phyloP scores from a whole-genome alignment of 2,888 invertebrate genomes.

The Glaucopsyche alexis region DNA sequence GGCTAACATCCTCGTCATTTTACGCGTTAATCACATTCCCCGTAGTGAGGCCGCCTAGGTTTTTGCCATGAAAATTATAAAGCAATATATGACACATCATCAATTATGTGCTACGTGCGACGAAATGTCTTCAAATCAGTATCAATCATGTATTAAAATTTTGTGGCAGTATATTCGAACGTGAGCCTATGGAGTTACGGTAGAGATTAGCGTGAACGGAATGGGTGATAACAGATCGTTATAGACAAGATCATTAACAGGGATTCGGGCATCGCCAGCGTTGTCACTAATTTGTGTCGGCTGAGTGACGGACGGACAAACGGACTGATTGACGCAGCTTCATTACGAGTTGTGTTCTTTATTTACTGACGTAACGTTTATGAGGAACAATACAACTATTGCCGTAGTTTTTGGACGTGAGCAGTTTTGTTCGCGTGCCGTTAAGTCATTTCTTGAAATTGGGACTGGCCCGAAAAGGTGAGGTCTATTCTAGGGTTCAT shows the following conservation, averaged over 20 bases:
- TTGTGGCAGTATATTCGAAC: conserved; percentile 20
- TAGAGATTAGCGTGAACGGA: conserved; percentile 7
- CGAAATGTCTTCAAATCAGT: conserved; percentile 34
- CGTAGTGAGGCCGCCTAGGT: conserved; percentile 26
- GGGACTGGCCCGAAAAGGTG: background rate
- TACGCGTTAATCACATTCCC: conserved; percentile 22
- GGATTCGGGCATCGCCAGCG: conserved; percentile 47
- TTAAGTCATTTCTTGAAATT: background rate
- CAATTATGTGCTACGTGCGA: conserved; percentile 39
- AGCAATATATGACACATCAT: conserved; percentile 38
- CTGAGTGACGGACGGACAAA: conserved; percentile 59
- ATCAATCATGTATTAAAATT: conserved; percentile 34
- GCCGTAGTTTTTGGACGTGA: background rate
- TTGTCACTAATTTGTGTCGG: conserved; percentile 67
- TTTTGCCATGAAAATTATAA: conserved; percentile 36
- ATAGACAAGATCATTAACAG: conserved; percentile 61
- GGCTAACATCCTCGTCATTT: conserved; percentile 20
- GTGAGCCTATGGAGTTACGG: conserved; percentile 25
- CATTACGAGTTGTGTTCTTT: conserved; percentile 53
- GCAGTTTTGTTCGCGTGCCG: background rate
- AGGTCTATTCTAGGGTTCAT: background rate
- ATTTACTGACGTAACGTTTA: conserved; percentile 39
- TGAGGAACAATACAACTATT: conserved; percentile 23
- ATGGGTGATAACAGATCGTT: conserved; percentile 35
- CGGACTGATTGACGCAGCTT: conserved; percentile 68